Percentiles rank a stretch among this genome's conserved stretches.
Conservation (phyloP, 2,888 invertebrate species). For the Brachynemurus nebulosus region DNA sequence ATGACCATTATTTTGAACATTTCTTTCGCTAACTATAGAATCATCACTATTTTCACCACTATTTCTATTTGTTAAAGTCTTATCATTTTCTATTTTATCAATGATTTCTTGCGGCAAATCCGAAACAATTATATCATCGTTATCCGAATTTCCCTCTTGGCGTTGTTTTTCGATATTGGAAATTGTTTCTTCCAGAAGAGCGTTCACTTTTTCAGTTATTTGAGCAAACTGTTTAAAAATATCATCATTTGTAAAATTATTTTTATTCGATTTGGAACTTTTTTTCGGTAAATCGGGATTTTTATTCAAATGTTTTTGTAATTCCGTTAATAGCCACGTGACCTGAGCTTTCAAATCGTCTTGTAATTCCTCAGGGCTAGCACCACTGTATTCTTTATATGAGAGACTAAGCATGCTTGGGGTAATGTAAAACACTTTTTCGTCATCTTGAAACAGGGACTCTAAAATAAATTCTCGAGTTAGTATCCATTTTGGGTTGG, state of each 20-base stretch:
- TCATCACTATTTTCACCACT: no score
- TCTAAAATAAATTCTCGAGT: slow-evolving; percentile 27
- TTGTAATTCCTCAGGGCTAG: slow-evolving; percentile 20
- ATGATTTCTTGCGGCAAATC: neutral
- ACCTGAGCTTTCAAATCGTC: slow-evolving; percentile 26
- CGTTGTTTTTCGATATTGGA: neutral
- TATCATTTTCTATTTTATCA: slow-evolving; percentile 1
- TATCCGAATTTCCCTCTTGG: slow-evolving; percentile 5
- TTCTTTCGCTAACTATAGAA: no score
- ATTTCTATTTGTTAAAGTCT: no score
- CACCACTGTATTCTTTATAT: slow-evolving; percentile 27
- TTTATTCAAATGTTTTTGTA: slow-evolving; percentile 25
- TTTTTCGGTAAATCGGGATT: neutral
- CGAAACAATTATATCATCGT: slow-evolving; percentile 20
- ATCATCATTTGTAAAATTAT: neutral
- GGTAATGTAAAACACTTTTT: slow-evolving; percentile 27
- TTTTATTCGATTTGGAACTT: neutral
- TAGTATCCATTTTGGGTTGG: slow-evolving; percentile 27
- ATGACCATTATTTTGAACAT: slow-evolving; percentile 14
- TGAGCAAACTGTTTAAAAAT: neutral
- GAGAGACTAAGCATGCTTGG: slow-evolving; percentile 28
- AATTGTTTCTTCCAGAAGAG: neutral
- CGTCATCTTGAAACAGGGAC: slow-evolving; percentile 26
- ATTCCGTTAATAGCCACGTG: slow-evolving; percentile 28
- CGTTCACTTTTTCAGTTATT: neutral